phyloP scores from a whole-genome alignment of 2,888 invertebrate genomes.

The Drosophila fulvimacula region DNA sequence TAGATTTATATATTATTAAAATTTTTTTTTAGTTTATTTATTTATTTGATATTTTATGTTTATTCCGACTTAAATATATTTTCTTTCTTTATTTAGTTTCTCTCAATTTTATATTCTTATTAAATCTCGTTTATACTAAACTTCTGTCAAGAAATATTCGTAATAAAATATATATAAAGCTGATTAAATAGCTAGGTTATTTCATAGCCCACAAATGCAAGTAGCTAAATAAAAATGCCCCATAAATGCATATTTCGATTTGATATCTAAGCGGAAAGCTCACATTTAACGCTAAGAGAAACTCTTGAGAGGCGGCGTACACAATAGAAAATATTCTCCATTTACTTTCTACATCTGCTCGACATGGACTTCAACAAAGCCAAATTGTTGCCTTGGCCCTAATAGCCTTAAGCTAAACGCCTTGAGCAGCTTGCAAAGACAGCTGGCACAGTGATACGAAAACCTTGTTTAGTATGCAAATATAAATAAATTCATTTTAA shows the following conservation, averaged over 20 bases:
- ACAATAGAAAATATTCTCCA: slow-evolving; percentile 12
- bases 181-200: neutral
- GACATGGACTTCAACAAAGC: slow-evolving; percentile 15
- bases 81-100: too few relatives aligned
- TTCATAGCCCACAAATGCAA: neutral
- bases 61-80: neutral
- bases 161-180: neutral
- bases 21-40: neutral
- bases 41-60: neutral
- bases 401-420: slow-evolving; percentile 23
- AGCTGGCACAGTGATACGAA: slow-evolving; percentile 5
- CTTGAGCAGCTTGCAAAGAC: slow-evolving; percentile 3
- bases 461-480: neutral
- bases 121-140: too few relatives aligned
- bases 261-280: neutral
- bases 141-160: neutral
- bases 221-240: neutral
- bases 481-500: neutral
- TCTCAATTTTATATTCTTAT: too few relatives aligned
- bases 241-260: slow-evolving; percentile 2
- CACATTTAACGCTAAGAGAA: slow-evolving; percentile 1
- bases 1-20: neutral
- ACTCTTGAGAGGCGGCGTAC: neutral
- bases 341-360: slow-evolving; percentile 4
- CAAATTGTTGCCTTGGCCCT: slow-evolving; percentile 22